A percentile compares a stretch with the other conserved stretches of the same genome.
phyloP scores from a whole-genome alignment of 2,797 vertebrate genomes.

The Cichlasoma orientale region DNA sequence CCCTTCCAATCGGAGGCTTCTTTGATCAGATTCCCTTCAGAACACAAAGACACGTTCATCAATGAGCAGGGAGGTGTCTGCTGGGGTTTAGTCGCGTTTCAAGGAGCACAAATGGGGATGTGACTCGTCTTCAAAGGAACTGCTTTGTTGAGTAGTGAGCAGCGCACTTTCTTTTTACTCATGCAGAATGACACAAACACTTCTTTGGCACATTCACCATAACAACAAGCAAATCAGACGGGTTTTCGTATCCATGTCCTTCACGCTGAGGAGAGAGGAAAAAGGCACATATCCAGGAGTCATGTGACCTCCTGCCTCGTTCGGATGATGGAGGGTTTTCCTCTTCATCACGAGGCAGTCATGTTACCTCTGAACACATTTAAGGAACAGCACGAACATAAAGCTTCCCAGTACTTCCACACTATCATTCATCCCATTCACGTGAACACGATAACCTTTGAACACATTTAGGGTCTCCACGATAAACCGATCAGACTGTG shows the following conservation, averaged over 20 bases:
- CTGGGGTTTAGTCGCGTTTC: conserved; percentile 46
- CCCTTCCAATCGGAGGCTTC: conserved; percentile 35
- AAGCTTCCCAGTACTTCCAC: too few species aligned
- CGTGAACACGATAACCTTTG: too few species aligned
- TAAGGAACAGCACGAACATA: too few species aligned
- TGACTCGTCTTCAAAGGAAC: conserved; percentile 54
- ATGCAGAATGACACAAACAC: not conserved
- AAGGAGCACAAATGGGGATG: conserved; percentile 47
- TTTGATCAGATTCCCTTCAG: conserved; percentile 62
- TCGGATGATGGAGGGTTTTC: too few species aligned
- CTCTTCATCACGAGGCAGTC: too few species aligned
- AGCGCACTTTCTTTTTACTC: not conserved
- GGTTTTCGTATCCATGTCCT: not conserved
- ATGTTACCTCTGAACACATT: too few species aligned
- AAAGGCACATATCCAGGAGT: not conserved
- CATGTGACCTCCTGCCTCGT: not conserved
- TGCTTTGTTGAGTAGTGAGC: conserved; percentile 38
- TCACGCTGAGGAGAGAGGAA: conserved; percentile 5
- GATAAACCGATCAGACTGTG: too few species aligned
- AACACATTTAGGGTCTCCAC: too few species aligned
- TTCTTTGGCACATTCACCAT: conserved; percentile 9
- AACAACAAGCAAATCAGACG: conserved; percentile 8
- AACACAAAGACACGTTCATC: conserved; percentile 51
- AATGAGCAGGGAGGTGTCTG: conserved; percentile 43
- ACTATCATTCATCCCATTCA: too few species aligned